phyloP scores from a whole-genome alignment of 2,888 invertebrate species.

The Orthosia gracilis region DNA sequence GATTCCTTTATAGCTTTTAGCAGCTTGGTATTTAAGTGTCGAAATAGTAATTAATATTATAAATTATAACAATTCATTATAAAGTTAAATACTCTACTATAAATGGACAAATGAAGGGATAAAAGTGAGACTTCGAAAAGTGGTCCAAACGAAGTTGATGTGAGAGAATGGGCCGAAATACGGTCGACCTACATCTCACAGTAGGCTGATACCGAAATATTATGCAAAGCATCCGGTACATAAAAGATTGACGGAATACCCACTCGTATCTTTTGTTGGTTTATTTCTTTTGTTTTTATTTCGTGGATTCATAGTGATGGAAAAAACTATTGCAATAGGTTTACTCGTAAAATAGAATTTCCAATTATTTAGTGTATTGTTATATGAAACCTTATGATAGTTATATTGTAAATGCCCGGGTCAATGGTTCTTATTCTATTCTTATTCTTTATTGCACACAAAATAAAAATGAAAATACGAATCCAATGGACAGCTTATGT shows the following conservation, averaged over 20 bases:
- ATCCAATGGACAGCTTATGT: too few relatives aligned
- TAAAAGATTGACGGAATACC: slow-evolving; percentile 59
- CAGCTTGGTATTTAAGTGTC: too few relatives aligned
- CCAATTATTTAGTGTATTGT: background rate
- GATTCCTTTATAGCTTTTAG: too few relatives aligned
- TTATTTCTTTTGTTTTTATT: slow-evolving; percentile 44
- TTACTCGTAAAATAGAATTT: slow-evolving; percentile 14
- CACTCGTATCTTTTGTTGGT: slow-evolving; percentile 49
- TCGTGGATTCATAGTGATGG: slow-evolving; percentile 33
- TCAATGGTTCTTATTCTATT: too few relatives aligned
- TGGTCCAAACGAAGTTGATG: slow-evolving; percentile 15
- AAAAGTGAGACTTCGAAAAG: slow-evolving; percentile 3
- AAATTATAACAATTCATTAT: background rate
- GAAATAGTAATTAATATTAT: too few relatives aligned
- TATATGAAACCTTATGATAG: background rate
- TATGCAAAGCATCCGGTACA: slow-evolving; percentile 57
- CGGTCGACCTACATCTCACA: slow-evolving; percentile 35
- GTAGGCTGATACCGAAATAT: slow-evolving; percentile 41
- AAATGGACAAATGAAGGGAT: background rate
- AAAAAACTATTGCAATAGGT: slow-evolving; percentile 2
- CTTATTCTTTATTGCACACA: too few relatives aligned
- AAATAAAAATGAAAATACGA: too few relatives aligned
- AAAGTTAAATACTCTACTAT: slow-evolving; percentile 1
- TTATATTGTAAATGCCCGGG: background rate
- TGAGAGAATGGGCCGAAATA: slow-evolving; percentile 28